Percentiles rank a stretch among this genome's conserved stretches.
These are phyloP conservation scores for Anagrus nilaparvatae DNA, from an alignment of 1,140 invertebrate species.

Conservation along the genomic window DNA sequence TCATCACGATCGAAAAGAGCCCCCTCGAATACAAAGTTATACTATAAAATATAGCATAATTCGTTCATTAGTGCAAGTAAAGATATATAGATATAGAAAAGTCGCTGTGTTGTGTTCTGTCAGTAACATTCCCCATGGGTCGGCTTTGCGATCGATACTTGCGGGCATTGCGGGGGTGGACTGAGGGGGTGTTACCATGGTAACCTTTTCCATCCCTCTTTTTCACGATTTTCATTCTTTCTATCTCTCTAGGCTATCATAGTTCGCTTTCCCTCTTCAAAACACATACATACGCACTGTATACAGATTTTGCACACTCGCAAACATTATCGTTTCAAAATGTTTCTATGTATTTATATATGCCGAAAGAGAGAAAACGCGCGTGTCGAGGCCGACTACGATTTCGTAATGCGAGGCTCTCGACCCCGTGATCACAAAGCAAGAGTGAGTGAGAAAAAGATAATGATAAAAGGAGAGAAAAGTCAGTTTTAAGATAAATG, in stretches of 20 bases:
- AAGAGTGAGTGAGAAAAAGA: neutral
- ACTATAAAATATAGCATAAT: no score
- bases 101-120: no score
- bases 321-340: no score
- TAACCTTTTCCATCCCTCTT: conserved; percentile 19
- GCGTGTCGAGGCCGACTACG: conserved; percentile 1
- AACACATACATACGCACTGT: neutral
- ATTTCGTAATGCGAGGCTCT: neutral
- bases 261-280: neutral
- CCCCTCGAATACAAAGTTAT: no score
- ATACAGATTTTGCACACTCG: neutral
- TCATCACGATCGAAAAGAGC: no score
- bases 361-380: neutral
- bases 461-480: neutral
- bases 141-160: conserved; percentile 16
- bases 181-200: conserved; percentile 39
- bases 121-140: conserved; percentile 9
- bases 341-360: no score
- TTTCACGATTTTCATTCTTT: conserved; percentile 6
- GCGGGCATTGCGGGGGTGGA: conserved; percentile 34
- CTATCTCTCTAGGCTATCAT: conserved; percentile 9
- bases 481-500: conserved; percentile 3
- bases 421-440: neutral
- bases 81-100: no score
- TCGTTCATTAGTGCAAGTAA: no score